Evolutionary conservation across 2,888 invertebrate genomes (phyloP).

Genomic region (Diarsia rubi): DNA sequence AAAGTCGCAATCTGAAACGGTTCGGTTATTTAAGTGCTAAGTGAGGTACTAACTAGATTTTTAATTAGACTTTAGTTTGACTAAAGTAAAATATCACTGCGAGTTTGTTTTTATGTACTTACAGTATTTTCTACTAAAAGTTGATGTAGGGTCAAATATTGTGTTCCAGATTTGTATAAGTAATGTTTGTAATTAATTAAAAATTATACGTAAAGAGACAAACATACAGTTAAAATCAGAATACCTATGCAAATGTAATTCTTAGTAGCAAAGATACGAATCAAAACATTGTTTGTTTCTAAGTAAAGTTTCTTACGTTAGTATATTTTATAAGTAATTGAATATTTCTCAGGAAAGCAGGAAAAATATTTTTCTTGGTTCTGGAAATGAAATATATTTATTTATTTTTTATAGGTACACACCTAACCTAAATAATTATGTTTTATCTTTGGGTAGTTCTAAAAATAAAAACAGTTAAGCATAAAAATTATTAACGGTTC

Average conservation of each 20-base stretch:
- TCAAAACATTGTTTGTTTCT: not conserved
- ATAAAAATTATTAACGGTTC: not conserved
- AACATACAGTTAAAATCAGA: not conserved
- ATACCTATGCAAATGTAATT: not conserved
- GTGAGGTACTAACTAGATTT: not conserved
- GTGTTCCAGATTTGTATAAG: too few species aligned
- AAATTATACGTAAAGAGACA: too few species aligned
- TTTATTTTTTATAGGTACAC: not conserved
- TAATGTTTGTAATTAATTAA: too few species aligned
- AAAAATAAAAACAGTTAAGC: not conserved
- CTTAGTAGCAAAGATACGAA: not conserved
- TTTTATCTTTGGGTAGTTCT: not conserved
- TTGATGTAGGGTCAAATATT: too few species aligned
- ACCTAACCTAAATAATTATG: not conserved
- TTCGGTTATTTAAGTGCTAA: constrained; percentile 3
- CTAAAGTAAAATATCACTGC: not conserved
- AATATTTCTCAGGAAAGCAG: not conserved
- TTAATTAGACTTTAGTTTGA: not conserved
- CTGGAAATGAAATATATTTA: not conserved
- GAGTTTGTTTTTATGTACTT: not conserved
- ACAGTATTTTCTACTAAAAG: too few species aligned
- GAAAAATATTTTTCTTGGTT: not conserved
- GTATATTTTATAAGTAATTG: not conserved
- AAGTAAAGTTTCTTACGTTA: not conserved
- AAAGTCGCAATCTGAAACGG: constrained; percentile 14